Evolutionary conservation across 2,113 vertebrate species (phyloP), one percentile per base, ranked within the genome.

Genomic region (Chlorodrepanis virens): DNA sequence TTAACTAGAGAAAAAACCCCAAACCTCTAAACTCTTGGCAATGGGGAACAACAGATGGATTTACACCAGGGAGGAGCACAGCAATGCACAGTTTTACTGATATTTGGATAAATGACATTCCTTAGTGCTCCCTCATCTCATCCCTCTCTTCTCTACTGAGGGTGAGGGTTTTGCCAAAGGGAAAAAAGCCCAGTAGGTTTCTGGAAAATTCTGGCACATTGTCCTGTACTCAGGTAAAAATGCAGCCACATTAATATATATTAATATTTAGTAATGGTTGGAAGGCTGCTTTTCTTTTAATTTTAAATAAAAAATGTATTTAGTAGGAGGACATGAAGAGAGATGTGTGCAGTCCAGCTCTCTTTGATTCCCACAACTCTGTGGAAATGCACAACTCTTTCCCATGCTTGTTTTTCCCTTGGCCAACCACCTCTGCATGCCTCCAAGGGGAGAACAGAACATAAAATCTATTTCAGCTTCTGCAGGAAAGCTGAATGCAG

Each of bases 211-310:
- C n/a, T 54, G n/a, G 25, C 6, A 16, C 2, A 1, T 88, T 57
- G 7, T 22, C 12, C 27, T 19, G 9, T 44, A n/a, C 12, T 49
- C 40, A n/a, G 40, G 20, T 83, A 7, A 77, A 83, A 91, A 61
- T 10, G 4, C 1, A 61, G 3, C 20, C 40, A 1, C 5, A 9
- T 29, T 18, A 45, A 33, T 22, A 19, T 19, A 11, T 7, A 31
- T 50, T 13, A 39, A 16, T 35, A 13, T 35, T 39, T 45, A 33
- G 8, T 22, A 57, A 17, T 21, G 10, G 1, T 44, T 57, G 16
- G 10, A 61, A 67, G 3, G 11, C 21, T 78, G 21, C 0, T 71
- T 86, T 79, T n/a, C 4, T 49, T 77, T 39, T 10, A 3, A 15
- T 53, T 83, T 64, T 31, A 1, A 17, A 68, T 47, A n/a, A 33